Base-by-base conservation (phyloP, 2,888 invertebrate genomes). In the Steinernema hermaphroditum region DNA sequence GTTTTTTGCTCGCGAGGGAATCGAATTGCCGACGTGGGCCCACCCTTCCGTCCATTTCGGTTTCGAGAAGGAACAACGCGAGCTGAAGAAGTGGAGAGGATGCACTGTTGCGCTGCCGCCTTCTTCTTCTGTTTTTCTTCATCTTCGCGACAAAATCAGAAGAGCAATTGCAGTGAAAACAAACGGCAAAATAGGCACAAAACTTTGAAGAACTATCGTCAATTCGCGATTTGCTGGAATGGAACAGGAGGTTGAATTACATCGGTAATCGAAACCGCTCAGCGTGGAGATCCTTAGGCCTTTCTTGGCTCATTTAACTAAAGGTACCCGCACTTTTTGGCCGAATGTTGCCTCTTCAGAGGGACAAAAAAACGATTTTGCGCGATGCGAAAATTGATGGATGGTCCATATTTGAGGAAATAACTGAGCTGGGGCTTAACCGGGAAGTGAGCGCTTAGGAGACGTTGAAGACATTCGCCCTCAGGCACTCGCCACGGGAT, bases 311-410 rank as follows among this genome's bases (percentile, higher is more conserved):
- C n/a, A 4, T 46, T 46, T 16, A 46, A 46, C 2, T 16, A n/a
- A 19, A 46, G 46, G 46, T 19, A 16, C 6, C 22, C 46, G 37
- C 4, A 37, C 12, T 37, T 37, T 12, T 37, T 37, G 6, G 37
- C 6, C 37, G 37, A 37, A 37, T 8, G 37, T 37, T 37, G 37
- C 6, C 37, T 37, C 37, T n/a, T 46, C 46, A 6, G 22, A 46
- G 46, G 6, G 46, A 8, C 46, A 6, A 6, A 54, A 24, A 54
- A 27, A 4, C 22, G 54, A 54, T 27, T 54, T 54, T 54, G 27
- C 54, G 54, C 19, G 32, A 32, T 32, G 62, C 62, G 32, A 62
- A 62, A 62, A 62, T 62, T 62, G 62, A 62, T 62, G 27, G 62
- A 62, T 62, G 62, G 27, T 29, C 62, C 62, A 62, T 32, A 62